Evolutionary conservation across 2,888 invertebrate genomes (phyloP), one percentile per base, ranked within the genome.

Genomic region (Himalopsyche tibetana): DNA sequence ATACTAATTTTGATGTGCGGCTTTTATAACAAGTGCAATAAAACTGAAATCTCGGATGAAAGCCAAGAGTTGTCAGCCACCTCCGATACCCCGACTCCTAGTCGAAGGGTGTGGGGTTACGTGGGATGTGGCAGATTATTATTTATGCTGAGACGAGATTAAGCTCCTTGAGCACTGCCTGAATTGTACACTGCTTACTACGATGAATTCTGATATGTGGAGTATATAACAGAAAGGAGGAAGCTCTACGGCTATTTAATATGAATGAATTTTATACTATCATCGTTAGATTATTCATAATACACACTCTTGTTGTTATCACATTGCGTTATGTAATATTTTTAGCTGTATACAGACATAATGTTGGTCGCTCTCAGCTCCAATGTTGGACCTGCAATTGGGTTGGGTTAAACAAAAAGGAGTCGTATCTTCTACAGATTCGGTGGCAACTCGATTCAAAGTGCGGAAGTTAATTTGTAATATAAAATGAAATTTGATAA

Each of bases 1-100:
- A 74, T 74, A 74, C 74, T 74, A 74, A 74, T 74, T 74, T 74
- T 74, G 74, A 74, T 74, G 74, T 38, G 74, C 74, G 74, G 74
- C 74, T 74, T 74, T 28, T 74, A 38, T 38, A 74, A 74, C 74
- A 74, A 74, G 74, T 74, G 74, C 74, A 74, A 74, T 74, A 74
- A 74, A 74, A 74, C 74, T 74, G 74, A 15, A 74, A 12, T 74
- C 74, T 74, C 74, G 36, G 74, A 36, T 74, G 38, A 74, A 74
- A 74, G 38, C 38, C 74, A 38, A 74, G 63, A 19, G 74, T 74
- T 74, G 74, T 74, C 36, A 38, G 74, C 36, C 74, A 5, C 74
- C 28, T 63, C 12, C 15, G 12, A 15, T 51, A 12, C 63, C 63
- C 28, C 28, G 3, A 28, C 74, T 15, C 36, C 2, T 4, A 74